Evolutionary conservation across 1,140 invertebrate species (phyloP).

Genomic region (Cyclargus thomasi): DNA sequence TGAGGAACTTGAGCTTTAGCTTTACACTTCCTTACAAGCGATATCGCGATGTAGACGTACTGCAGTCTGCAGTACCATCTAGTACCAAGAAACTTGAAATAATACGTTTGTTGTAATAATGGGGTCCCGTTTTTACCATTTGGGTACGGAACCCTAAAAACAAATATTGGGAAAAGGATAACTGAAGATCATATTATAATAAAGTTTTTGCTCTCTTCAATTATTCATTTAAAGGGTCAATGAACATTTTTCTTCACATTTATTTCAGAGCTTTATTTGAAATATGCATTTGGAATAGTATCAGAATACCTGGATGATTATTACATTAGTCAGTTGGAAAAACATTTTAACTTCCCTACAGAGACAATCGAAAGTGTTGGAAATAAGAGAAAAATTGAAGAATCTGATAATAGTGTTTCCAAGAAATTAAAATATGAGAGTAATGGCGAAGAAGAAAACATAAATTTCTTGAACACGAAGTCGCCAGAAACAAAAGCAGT

Average conservation of each 20-base stretch:
- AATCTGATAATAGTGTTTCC: slow-evolving; percentile 38
- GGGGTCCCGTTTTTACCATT: no score
- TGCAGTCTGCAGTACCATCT: no score
- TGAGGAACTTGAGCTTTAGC: no score
- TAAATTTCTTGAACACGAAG: slow-evolving; percentile 33
- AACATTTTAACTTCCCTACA: slow-evolving; percentile 78
- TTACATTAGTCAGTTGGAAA: slow-evolving; percentile 77
- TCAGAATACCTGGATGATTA: slow-evolving; percentile 82
- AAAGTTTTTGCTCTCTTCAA: no score
- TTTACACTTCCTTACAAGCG: no score
- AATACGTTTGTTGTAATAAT: no score
- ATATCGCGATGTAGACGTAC: no score
- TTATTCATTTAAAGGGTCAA: no score
- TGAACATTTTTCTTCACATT: slow-evolving; percentile 11
- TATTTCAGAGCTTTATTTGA: slow-evolving; percentile 77
- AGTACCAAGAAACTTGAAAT: no score
- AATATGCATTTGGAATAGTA: slow-evolving; percentile 82
- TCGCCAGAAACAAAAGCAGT: slow-evolving; percentile 46
- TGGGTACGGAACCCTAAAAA: no score
- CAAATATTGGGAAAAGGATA: no score
- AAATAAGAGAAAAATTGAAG: slow-evolving; percentile 78
- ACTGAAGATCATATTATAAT: no score
- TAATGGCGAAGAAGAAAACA: slow-evolving; percentile 33
- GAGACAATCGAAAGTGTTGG: slow-evolving; percentile 68
- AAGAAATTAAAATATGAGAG: slow-evolving; percentile 59